Evolutionary conservation across 92 coral and sea anemone species (phyloP), one percentile per base, ranked within the genome.

Genomic region (Desmophyllum pertusum): DNA sequence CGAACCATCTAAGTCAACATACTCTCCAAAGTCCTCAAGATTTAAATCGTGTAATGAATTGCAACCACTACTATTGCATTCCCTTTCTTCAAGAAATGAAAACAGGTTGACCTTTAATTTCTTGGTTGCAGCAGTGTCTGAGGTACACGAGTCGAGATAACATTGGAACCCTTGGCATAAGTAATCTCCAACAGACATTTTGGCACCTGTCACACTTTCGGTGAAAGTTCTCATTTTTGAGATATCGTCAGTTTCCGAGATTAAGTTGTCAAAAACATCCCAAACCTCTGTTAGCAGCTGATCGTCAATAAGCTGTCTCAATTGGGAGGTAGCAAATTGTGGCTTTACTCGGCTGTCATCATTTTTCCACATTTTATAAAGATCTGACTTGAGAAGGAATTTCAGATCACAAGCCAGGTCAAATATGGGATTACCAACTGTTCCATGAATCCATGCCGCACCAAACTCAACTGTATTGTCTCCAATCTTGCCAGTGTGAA

Each of bases 391-490:
- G 40, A 21, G 45, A 31, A 75, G 48, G 11, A 82, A 37, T 48
- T 70, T 10, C 52, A 73, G 53, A 6, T 83, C 53, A 39, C 78
- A 74, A 27, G 91, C 91, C 63, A 86, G 36, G 29, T 82, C 85
- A 64, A 87, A 79, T 64, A 86, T 66, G 6, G 91, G 90, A 55
- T 90, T 90, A 8, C 73, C 78, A 0, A 53, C 40, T 3, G 76
- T 37, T 6, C 89, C 91, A 52, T 90, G 93, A 31, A 90, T 64
- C 93, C 90, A 90, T 6, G 63, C 73, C 3, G 93, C 93, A 48
- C 93, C 93, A 70, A 86, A 79, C 37, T 90, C 93, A 27, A 86
- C 88, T 30, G 66, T 40, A 39, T 70, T 55, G 2, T 68, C 73
- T 39, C 77, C 81, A 42, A 86, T 43, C 10, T 35, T 73, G 59